phyloP scores from a whole-genome alignment of 2,113 vertebrate genomes.

The Donacobius atricapilla region DNA sequence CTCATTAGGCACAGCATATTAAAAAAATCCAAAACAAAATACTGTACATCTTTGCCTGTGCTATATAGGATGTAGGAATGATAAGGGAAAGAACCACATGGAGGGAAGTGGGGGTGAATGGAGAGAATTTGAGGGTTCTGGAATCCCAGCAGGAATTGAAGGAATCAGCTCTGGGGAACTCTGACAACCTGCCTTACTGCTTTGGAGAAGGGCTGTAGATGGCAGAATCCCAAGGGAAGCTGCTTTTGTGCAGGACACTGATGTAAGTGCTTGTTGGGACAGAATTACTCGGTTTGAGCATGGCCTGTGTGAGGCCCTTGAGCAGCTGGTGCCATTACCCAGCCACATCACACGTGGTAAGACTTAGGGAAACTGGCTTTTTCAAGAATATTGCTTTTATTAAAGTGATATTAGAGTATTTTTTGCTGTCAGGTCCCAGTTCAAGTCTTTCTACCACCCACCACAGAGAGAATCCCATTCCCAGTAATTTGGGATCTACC shows the following conservation, averaged over 20 bases:
- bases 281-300: fast-evolving
- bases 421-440: not conserved
- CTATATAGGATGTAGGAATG: not conserved
- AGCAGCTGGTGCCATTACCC: not conserved
- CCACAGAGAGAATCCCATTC: not conserved
- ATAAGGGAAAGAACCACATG: not conserved
- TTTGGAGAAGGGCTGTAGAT: not conserved
- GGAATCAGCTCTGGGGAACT: not conserved
- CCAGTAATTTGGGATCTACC: not conserved
- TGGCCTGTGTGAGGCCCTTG: fast-evolving
- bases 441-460: not conserved
- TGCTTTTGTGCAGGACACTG: not conserved
- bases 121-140: not conserved
- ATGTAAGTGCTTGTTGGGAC: not conserved
- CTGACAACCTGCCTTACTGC: not conserved
- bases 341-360: not conserved
- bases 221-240: not conserved
- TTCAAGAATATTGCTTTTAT: not conserved
- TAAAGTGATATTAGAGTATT: not conserved
- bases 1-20: conserved; percentile 14
- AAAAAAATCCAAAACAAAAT: not conserved
- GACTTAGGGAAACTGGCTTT: not conserved
- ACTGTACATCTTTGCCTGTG: not conserved
- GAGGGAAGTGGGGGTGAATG: not conserved
- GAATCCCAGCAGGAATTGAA: not conserved